Conservation (phyloP, 64 coral and sea anemone genomes). For the Dendronephthya gigantea region DNA sequence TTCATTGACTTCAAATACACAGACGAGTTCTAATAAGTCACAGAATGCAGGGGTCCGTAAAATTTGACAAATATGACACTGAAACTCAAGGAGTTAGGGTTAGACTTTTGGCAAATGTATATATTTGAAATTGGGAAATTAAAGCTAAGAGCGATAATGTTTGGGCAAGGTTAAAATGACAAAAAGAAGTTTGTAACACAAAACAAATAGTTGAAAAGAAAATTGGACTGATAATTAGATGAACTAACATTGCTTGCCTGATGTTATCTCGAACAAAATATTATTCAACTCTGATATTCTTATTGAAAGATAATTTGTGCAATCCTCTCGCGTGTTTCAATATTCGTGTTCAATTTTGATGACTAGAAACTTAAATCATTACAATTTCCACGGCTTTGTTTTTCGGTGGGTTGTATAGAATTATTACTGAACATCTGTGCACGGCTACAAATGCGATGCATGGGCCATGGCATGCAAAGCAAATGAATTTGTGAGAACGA, state of each 20-base stretch:
- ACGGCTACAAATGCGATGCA: no score
- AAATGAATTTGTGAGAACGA: neutral
- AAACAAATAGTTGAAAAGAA: slow-evolving; percentile 11
- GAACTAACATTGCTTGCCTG: neutral
- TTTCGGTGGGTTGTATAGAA: neutral
- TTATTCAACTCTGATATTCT: neutral
- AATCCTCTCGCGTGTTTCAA: neutral
- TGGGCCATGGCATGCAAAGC: neutral
- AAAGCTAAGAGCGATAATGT: neutral
- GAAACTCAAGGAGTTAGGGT: neutral
- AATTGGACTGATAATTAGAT: slow-evolving; percentile 10
- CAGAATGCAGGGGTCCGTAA: neutral
- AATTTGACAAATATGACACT: neutral
- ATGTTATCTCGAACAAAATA: neutral
- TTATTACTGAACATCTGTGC: slow-evolving; percentile 12
- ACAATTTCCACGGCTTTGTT: neutral
- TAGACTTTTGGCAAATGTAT: neutral
- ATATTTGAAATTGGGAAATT: neutral
- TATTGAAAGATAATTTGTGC: neutral
- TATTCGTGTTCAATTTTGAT: neutral
- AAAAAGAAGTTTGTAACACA: neutral
- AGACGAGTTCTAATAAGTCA: neutral
- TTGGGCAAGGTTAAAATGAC: neutral
- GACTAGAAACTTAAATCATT: no score
- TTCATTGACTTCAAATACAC: slow-evolving; percentile 47